Conservation (phyloP, 2,797 vertebrate species). For the Tadarida brasiliensis region DNA sequence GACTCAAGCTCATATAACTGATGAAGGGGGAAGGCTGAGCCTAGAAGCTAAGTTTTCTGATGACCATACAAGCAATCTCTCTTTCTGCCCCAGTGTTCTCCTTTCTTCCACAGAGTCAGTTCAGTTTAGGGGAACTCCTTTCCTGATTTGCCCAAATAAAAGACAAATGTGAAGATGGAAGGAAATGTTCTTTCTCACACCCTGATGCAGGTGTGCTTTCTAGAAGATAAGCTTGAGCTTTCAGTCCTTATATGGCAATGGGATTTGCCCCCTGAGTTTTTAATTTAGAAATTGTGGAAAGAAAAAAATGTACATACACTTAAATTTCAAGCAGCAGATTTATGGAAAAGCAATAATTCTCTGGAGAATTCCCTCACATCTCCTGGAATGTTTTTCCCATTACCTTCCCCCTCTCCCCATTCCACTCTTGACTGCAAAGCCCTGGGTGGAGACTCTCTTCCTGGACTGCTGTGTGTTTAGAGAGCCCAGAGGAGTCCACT, state of each 20-base stretch:
- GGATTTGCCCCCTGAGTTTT: conserved; percentile 40
- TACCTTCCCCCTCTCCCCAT: background rate
- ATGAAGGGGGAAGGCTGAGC: background rate
- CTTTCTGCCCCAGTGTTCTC: background rate
- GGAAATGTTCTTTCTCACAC: background rate
- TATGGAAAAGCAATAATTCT: conserved; percentile 1
- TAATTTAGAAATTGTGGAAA: conserved; percentile 45
- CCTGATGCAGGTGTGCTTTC: background rate
- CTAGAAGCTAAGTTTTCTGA: background rate
- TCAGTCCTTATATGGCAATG: background rate
- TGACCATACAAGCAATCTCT: background rate
- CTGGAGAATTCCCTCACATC: background rate
- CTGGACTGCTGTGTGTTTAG: background rate
- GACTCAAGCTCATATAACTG: background rate
- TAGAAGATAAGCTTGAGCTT: background rate
- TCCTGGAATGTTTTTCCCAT: background rate
- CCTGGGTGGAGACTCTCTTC: background rate
- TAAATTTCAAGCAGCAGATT: conserved; percentile 26
- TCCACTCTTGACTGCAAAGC: background rate
- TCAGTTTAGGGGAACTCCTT: conserved; percentile 32
- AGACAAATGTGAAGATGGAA: conserved; percentile 54
- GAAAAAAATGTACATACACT: background rate
- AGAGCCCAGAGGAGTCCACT: background rate
- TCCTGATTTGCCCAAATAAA: conserved; percentile 52
- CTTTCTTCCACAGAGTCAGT: background rate